phyloP scores from a whole-genome alignment of 2,797 vertebrate species.

The Mormyrus hasselquistii region DNA sequence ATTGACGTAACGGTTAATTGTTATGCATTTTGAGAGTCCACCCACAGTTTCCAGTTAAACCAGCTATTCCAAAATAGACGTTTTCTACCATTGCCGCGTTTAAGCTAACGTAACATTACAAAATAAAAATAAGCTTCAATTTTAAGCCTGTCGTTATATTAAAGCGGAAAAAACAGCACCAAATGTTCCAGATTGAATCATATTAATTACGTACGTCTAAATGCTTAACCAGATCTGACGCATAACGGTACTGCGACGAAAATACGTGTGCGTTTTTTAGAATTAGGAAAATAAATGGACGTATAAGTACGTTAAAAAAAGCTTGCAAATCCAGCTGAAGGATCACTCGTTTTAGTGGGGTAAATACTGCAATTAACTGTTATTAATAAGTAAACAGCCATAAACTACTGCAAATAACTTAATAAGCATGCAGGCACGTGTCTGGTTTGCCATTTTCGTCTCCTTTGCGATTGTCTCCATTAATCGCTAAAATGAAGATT shows the following conservation, averaged over 20 bases:
- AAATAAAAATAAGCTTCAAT: neutral
- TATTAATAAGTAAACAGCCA: neutral
- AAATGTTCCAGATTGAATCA: neutral
- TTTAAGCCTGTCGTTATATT: neutral
- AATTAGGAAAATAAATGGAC: neutral
- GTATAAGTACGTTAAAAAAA: neutral
- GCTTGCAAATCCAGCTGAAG: neutral
- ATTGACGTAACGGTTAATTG: conserved; percentile 23
- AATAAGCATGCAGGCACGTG: neutral
- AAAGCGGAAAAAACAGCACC: neutral
- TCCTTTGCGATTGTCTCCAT: neutral
- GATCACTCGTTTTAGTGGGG: neutral
- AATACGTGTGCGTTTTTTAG: neutral
- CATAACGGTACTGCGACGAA: neutral
- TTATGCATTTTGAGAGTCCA: conserved; percentile 26
- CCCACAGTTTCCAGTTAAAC: conserved; percentile 17
- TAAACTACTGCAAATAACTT: neutral
- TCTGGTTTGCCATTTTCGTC: neutral
- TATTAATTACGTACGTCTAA: neutral
- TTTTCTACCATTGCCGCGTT: neutral
- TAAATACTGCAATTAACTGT: neutral
- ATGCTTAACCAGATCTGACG: neutral
- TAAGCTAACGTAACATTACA: neutral
- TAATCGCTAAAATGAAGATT: neutral
- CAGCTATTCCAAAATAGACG: conserved; percentile 16